A percentile compares a stretch with the other conserved stretches of the same genome.
Conservation (phyloP, 2,797 vertebrate species). For the Cynodonichthys magdalenae region DNA sequence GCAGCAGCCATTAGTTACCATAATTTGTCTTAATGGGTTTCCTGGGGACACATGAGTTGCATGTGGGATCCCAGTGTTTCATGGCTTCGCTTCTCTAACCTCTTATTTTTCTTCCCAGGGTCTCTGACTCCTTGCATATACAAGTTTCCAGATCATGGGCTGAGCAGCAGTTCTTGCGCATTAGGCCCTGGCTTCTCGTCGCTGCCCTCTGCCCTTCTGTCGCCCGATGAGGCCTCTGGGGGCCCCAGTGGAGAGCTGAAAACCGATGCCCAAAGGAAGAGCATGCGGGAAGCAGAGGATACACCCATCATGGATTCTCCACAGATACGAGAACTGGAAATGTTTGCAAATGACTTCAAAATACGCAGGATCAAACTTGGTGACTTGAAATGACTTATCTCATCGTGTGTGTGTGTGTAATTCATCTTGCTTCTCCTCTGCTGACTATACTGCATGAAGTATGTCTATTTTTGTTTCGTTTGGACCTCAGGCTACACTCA, state of each 20-base stretch:
- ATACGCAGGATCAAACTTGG: slow-evolving; percentile 96
- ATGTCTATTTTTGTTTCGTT: slow-evolving; percentile 30
- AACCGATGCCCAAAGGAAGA: slow-evolving; percentile 89
- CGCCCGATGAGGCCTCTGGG: slow-evolving; percentile 81
- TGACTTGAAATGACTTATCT: slow-evolving; percentile 38
- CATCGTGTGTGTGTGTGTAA: neutral
- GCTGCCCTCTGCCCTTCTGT: slow-evolving; percentile 88
- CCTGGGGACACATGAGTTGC: neutral
- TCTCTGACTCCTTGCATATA: slow-evolving; percentile 93
- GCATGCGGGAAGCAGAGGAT: slow-evolving; percentile 86
- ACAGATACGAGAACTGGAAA: slow-evolving; percentile 96
- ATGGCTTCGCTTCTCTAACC: slow-evolving; percentile 9
- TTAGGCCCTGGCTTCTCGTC: slow-evolving; percentile 88
- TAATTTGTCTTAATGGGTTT: neutral
- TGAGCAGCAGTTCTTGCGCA: slow-evolving; percentile 85
- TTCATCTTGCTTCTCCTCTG: neutral
- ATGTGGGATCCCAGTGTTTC: slow-evolving; percentile 18
- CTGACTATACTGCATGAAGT: slow-evolving; percentile 5
- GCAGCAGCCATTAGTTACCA: neutral
- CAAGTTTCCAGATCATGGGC: slow-evolving; percentile 92
- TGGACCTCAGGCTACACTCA: slow-evolving; percentile 92
- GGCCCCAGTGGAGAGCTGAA: slow-evolving; percentile 84
- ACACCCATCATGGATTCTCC: slow-evolving; percentile 92
- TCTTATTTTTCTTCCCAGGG: slow-evolving; percentile 70
- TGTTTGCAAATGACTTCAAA: slow-evolving; percentile 98